Evolutionary conservation across 2,888 invertebrate species (phyloP).

Genomic region (Cylloceria caligata): DNA sequence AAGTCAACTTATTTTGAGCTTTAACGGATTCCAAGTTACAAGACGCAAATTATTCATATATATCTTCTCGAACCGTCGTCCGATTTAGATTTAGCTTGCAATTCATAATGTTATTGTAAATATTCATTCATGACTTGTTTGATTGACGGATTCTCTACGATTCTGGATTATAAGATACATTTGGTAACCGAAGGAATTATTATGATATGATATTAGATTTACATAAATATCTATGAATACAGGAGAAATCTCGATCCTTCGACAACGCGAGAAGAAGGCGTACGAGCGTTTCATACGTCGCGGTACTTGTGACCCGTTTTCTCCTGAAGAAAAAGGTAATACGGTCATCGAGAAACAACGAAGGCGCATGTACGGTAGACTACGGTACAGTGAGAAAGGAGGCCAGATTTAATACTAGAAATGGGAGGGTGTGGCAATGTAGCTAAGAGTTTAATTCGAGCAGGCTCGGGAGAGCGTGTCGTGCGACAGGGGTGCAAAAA

Average conservation of each 20-base stretch:
- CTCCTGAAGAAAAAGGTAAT: not conserved
- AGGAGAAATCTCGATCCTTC: not conserved
- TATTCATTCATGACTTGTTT: not conserved
- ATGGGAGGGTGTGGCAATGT: constrained; percentile 78
- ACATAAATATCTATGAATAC: not conserved
- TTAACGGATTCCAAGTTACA: no score
- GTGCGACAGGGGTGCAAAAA: constrained; percentile 61
- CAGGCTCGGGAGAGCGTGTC: constrained; percentile 73
- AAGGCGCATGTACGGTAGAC: constrained; percentile 26
- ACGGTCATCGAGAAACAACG: constrained; percentile 15
- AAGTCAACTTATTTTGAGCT: no score
- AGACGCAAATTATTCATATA: no score
- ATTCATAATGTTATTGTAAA: no score
- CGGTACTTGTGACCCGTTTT: constrained; percentile 19
- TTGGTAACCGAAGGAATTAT: not conserved
- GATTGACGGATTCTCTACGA: not conserved
- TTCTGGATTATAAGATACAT: not conserved
- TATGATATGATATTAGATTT: not conserved
- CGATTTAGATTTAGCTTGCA: no score
- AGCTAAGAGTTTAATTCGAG: constrained; percentile 70
- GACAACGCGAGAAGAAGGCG: constrained; percentile 3
- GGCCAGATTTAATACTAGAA: constrained; percentile 81
- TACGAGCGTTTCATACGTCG: not conserved
- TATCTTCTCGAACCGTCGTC: no score
- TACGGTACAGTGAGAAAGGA: constrained; percentile 25